phyloP scores from a whole-genome alignment of 2,888 invertebrate species.

The Platycheirus albimanus region DNA sequence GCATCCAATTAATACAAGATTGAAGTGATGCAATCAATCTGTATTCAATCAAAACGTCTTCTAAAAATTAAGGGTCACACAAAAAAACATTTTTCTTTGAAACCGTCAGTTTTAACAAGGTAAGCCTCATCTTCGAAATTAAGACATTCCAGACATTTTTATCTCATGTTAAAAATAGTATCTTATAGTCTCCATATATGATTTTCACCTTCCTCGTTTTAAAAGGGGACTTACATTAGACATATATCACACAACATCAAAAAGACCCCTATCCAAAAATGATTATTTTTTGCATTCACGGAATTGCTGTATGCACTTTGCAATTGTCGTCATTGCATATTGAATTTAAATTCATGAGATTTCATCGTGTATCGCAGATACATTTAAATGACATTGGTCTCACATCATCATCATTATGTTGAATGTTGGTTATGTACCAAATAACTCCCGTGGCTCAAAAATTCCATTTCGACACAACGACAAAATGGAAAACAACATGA shows the following conservation, averaged over 20 bases:
- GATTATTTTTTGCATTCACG: conserved; percentile 29
- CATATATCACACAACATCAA: conserved; percentile 10
- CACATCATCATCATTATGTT: conserved; percentile 55
- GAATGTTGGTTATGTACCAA: not conserved
- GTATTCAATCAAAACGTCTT: no score
- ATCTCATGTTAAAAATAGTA: no score
- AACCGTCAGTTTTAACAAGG: no score
- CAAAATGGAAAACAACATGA: conserved; percentile 14
- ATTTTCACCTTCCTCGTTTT: no score
- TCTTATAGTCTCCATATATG: no score
- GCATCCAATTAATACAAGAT: no score
- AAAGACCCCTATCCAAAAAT: not conserved
- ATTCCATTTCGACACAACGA: conserved; percentile 34
- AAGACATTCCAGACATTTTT: no score
- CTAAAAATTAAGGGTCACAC: no score
- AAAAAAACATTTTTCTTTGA: no score
- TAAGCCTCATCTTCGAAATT: no score
- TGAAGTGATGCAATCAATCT: no score
- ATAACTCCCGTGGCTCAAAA: conserved; percentile 2
- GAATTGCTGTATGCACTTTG: not conserved
- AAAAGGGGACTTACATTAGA: conserved; percentile 20
- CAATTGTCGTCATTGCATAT: conserved; percentile 16
- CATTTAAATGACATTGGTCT: conserved; percentile 60
- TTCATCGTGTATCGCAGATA: conserved; percentile 32
- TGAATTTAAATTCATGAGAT: conserved; percentile 69